These are phyloP conservation scores for Isurus oxyrinchus DNA, from an alignment of 2,113 vertebrate genomes.

Conservation along the genomic window DNA sequence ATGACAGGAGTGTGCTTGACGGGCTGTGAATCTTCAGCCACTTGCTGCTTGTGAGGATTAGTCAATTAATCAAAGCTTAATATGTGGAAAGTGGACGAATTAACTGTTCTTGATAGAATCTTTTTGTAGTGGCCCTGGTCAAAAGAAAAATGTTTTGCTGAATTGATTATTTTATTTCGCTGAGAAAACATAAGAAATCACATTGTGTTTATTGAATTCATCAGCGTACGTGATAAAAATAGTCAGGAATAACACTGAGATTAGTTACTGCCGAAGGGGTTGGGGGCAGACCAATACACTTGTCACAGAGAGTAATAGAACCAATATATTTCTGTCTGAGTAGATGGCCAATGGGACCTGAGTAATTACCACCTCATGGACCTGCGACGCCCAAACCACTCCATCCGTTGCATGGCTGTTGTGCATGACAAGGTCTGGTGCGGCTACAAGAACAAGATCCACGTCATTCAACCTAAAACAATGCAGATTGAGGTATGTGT, in stretches of 20 bases:
- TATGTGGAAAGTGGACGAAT: neutral
- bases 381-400: constrained; percentile 91
- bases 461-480: constrained; percentile 95
- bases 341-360: constrained; percentile 94
- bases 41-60: neutral
- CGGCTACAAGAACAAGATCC: constrained; percentile 97
- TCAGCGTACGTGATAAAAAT: neutral
- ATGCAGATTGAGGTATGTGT: constrained; percentile 89
- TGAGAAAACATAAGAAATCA: neutral
- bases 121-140: neutral
- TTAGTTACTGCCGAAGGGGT: neutral
- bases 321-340: constrained; percentile 23
- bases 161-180: neutral
- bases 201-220: neutral
- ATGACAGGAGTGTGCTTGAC: neutral
- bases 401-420: constrained; percentile 97
- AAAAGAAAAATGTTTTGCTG: neutral
- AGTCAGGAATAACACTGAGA: neutral
- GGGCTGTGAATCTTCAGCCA: neutral
- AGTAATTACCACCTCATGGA: constrained; percentile 98
- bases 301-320: neutral
- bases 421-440: constrained; percentile 96
- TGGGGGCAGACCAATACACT: neutral
- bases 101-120: too few relatives aligned
- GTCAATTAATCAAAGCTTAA: neutral